Conservation (phyloP, 1,140 invertebrate species). For the Rhopalosiphum maidis region DNA sequence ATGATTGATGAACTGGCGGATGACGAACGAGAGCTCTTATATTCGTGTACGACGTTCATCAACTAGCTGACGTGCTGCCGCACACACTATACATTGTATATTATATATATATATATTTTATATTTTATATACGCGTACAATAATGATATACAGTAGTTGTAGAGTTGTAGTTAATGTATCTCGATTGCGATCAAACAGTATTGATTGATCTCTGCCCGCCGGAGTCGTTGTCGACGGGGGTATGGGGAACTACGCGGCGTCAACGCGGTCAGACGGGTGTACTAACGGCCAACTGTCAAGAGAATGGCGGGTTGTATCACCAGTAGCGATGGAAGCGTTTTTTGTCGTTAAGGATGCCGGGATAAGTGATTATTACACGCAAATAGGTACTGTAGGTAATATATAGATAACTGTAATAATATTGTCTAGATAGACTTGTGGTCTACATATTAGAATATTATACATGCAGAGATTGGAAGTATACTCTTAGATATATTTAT, state of each 20-base stretch:
- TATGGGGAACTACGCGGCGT: no score
- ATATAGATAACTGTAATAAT: no score
- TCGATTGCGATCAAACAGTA: background rate
- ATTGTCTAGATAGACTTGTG: no score
- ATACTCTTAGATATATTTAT: no score
- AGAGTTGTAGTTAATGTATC: slow-evolving; percentile 4
- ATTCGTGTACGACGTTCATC: background rate
- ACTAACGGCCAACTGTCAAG: background rate
- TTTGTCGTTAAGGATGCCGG: background rate
- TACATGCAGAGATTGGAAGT: no score
- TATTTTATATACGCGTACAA: background rate
- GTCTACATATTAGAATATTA: no score
- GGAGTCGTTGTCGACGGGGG: background rate
- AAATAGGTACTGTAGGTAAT: background rate
- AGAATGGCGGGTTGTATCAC: background rate
- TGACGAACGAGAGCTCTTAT: background rate
- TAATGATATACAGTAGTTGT: background rate
- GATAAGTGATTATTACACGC: background rate
- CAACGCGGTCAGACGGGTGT: background rate
- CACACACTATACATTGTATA: background rate
- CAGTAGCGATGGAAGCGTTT: background rate
- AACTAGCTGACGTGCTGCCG: background rate
- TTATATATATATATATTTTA: background rate
- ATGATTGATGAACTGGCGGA: background rate
- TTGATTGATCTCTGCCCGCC: slow-evolving; percentile 1